Evolutionary conservation across 2,797 vertebrate species (phyloP).

Genomic region (Perdix hodgsoniae): DNA sequence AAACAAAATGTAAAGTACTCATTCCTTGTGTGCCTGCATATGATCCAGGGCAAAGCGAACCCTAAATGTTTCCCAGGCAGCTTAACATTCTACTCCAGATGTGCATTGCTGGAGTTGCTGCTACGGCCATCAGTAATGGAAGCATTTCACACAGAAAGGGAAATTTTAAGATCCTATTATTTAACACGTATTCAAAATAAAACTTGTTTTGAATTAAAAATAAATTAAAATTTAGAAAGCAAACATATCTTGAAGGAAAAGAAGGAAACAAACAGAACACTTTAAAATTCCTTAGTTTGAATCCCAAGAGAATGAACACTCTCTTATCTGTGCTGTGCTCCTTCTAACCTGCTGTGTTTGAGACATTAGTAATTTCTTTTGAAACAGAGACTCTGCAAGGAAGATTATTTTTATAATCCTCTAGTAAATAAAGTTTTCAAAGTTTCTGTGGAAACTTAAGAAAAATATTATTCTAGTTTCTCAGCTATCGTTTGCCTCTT

Average conservation of each 20-base stretch:
- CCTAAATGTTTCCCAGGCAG: background rate
- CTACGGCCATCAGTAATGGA: background rate
- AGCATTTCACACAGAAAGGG: background rate
- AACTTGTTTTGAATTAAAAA: background rate
- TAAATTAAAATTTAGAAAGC: background rate
- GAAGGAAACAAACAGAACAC: background rate
- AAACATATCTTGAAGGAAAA: background rate
- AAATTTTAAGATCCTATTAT: background rate
- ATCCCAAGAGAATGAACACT: background rate
- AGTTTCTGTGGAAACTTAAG: background rate
- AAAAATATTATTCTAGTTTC: background rate
- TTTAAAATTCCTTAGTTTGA: background rate
- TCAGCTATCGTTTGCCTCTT: background rate
- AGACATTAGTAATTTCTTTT: conserved; percentile 6
- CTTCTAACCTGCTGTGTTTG: background rate
- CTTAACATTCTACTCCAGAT: background rate
- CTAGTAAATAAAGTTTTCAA: background rate
- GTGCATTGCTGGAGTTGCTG: background rate
- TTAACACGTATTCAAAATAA: background rate
- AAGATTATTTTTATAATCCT: background rate
- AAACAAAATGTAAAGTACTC: background rate
- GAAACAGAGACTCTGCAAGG: background rate
- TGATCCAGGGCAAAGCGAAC: background rate
- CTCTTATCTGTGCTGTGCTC: background rate
- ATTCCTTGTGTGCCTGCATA: background rate